Percentiles rank a stretch among this genome's conserved stretches.
Conservation (phyloP, 2,888 invertebrate genomes). For the Anoplius nigerrimus region DNA sequence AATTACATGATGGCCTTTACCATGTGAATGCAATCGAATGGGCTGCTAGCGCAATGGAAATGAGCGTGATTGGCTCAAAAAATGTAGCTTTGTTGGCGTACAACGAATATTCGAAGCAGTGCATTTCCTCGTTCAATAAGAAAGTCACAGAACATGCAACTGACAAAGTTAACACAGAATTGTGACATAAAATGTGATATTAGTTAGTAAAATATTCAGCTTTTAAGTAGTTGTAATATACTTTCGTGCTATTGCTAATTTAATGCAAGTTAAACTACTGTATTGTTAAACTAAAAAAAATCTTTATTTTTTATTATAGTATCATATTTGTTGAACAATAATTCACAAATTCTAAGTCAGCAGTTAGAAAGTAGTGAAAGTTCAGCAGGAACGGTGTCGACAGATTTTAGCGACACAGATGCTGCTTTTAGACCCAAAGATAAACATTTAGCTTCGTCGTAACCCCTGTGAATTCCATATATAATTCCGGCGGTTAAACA, state of each 20-base stretch:
- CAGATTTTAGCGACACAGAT: conserved; percentile 63
- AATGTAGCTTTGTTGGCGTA: conserved; percentile 79
- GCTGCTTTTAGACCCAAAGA: conserved; percentile 66
- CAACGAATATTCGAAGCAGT: conserved; percentile 65
- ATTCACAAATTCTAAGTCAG: no score
- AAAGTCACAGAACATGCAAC: not conserved
- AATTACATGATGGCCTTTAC: conserved; percentile 77
- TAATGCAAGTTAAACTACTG: no score
- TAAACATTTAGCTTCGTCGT: conserved; percentile 62
- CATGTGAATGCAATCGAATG: conserved; percentile 81
- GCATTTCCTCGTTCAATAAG: not conserved
- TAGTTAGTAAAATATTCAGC: no score
- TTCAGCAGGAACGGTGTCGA: conserved; percentile 61
- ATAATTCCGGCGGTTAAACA: conserved; percentile 71
- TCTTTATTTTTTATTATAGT: no score
- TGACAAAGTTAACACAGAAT: not conserved
- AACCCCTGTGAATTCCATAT: conserved; percentile 62
- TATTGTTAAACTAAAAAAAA: no score
- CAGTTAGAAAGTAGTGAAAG: no score
- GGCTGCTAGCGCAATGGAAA: conserved; percentile 83
- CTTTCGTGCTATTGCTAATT: no score
- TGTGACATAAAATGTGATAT: no score
- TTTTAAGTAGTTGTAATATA: no score
- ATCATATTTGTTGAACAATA: no score
- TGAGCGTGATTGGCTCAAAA: conserved; percentile 79